These are phyloP conservation scores for Laothoe populi DNA, from an alignment of 2,888 invertebrate species.

Conservation along the genomic window DNA sequence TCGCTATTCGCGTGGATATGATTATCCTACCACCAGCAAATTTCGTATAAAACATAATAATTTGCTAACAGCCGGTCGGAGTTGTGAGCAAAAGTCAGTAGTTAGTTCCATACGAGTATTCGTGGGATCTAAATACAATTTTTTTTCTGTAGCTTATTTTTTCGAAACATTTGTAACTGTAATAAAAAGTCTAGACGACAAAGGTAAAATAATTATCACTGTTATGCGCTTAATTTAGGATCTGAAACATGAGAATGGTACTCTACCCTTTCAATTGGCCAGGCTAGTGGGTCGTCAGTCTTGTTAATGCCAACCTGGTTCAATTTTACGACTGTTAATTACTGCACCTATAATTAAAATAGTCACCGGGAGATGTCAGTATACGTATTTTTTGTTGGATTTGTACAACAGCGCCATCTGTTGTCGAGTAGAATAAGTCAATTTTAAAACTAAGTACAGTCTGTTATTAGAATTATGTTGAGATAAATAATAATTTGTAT, in stretches of 20 bases:
- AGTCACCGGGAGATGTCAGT: background rate
- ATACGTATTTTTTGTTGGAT: background rate
- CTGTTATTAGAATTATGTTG: too few relatives aligned
- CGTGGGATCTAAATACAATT: too few relatives aligned
- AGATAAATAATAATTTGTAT: too few relatives aligned
- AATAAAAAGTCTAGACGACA: background rate
- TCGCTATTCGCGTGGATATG: too few relatives aligned
- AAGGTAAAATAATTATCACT: background rate
- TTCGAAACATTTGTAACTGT: background rate
- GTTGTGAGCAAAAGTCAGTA: too few relatives aligned
- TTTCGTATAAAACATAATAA: too few relatives aligned
- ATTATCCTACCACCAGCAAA: too few relatives aligned
- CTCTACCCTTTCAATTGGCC: slow-evolving; percentile 1
- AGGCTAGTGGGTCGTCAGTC: slow-evolving; percentile 13
- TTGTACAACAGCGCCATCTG: slow-evolving; percentile 53
- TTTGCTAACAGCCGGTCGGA: too few relatives aligned
- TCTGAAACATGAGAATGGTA: slow-evolving; percentile 18
- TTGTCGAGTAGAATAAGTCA: slow-evolving; percentile 49
- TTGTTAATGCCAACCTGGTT: slow-evolving; percentile 19
- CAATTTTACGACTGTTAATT: slow-evolving; percentile 2
- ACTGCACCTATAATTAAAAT: background rate
- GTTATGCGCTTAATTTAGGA: background rate
- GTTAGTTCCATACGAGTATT: too few relatives aligned
- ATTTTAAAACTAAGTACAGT: too few relatives aligned
- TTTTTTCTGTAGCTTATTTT: background rate